phyloP scores from a whole-genome alignment of 2,797 vertebrate species.

The Simalia tracyae region DNA sequence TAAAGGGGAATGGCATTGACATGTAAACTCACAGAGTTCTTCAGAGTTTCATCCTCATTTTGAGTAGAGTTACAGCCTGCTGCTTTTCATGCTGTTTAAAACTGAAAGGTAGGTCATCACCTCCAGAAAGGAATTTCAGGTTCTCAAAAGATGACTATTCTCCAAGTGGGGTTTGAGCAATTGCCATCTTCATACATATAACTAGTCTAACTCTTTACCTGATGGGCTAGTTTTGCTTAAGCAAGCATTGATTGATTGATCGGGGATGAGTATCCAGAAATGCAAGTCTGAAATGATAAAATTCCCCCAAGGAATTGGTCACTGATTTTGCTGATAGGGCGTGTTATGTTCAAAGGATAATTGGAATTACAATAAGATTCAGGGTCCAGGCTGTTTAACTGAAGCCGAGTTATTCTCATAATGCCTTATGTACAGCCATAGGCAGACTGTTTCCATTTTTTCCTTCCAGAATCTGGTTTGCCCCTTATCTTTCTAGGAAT shows the following conservation, averaged over 20 bases:
- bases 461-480: not conserved
- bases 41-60: conserved; percentile 56
- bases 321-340: not conserved
- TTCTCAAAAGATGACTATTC: not conserved
- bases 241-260: not conserved
- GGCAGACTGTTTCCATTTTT: not conserved
- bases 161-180: not conserved
- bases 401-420: no score
- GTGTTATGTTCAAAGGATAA: not conserved
- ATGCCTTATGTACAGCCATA: not conserved
- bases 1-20: conserved; percentile 52
- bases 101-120: not conserved
- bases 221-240: not conserved
- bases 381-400: not conserved
- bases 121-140: not conserved
- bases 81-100: conserved; percentile 13
- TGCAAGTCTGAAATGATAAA: not conserved
- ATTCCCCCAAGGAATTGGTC: not conserved
- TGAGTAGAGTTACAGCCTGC: conserved; percentile 41
- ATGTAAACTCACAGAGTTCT: conserved; percentile 54
- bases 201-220: not conserved
- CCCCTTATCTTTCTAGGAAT: no score
- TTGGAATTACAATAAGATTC: not conserved
- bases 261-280: no score
- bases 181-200: not conserved